Evolutionary conservation across 2,888 invertebrate species (phyloP).

Genomic region (Sinhomidia bicolor): DNA sequence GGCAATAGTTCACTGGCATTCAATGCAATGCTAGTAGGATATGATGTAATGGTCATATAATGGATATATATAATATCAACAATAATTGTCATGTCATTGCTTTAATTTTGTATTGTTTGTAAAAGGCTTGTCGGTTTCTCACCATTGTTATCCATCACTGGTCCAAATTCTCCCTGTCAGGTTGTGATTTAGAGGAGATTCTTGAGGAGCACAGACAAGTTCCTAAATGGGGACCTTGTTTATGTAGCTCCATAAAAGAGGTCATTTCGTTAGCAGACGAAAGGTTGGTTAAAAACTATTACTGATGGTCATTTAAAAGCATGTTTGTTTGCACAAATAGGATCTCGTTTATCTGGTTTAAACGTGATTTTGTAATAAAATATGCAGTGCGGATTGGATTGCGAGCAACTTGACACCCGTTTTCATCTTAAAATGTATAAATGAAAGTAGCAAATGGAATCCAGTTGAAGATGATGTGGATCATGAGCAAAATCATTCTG

Average conservation of each 20-base stretch:
- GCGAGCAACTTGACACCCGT: constrained; percentile 78
- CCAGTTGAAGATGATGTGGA: not conserved
- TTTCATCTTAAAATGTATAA: constrained; percentile 76
- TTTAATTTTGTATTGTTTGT: constrained; percentile 23
- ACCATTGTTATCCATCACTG: constrained; percentile 78
- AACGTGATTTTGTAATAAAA: constrained; percentile 20
- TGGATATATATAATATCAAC: no score
- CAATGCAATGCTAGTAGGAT: no score
- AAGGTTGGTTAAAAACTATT: constrained; percentile 67
- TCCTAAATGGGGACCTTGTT: constrained; percentile 76
- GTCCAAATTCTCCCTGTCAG: constrained; percentile 73
- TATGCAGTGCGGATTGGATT: constrained; percentile 78
- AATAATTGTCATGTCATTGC: not conserved
- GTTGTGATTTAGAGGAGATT: constrained; percentile 77
- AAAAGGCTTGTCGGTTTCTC: constrained; percentile 79
- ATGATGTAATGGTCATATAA: no score
- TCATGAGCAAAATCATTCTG: not conserved
- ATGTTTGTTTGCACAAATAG: no score
- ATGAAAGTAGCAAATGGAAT: constrained; percentile 64
- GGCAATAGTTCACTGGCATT: no score
- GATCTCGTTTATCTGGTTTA: not conserved
- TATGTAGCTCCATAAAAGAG: constrained; percentile 78
- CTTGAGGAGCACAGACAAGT: constrained; percentile 72
- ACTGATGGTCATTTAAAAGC: not conserved
- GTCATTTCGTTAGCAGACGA: constrained; percentile 78